phyloP scores from a whole-genome alignment of 2,113 vertebrate genomes.

The Nothocercus julius region DNA sequence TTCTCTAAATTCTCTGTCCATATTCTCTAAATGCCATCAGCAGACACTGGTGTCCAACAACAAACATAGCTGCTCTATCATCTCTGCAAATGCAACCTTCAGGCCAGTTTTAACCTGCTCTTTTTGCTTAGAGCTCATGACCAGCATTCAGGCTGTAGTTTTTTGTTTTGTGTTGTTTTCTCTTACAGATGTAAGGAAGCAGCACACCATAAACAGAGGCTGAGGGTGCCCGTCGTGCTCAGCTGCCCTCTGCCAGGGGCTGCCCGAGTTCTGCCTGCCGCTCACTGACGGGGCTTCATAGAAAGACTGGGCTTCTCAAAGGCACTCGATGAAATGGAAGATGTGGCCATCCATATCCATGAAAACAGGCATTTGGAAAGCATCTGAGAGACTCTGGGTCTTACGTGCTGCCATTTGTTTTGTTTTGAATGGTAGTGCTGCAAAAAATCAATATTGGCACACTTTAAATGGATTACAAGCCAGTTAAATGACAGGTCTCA shows the following conservation, averaged over 20 bases:
- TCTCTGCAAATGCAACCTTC: neutral
- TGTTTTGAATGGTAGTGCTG: neutral
- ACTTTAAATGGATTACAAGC: conserved; percentile 42
- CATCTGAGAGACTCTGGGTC: neutral
- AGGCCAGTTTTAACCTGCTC: neutral
- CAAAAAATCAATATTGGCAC: conserved; percentile 38
- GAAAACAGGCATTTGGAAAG: neutral
- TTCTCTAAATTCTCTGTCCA: neutral
- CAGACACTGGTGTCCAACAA: neutral
- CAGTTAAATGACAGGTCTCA: conserved; percentile 34
- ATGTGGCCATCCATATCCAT: neutral
- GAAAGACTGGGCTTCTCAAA: neutral
- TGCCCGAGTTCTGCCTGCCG: neutral
- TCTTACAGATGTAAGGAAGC: neutral
- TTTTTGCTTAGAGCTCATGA: neutral
- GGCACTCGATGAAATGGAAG: neutral
- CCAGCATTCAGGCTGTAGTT: neutral
- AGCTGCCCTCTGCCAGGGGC: neutral
- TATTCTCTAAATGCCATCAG: neutral
- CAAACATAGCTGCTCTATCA: neutral
- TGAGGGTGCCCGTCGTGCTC: neutral
- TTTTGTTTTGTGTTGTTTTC: neutral
- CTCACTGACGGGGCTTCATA: too few relatives aligned
- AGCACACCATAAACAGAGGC: neutral
- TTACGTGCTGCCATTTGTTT: neutral